Conservation (phyloP, 2,113 vertebrate species). For the Phaethornis superciliosus region DNA sequence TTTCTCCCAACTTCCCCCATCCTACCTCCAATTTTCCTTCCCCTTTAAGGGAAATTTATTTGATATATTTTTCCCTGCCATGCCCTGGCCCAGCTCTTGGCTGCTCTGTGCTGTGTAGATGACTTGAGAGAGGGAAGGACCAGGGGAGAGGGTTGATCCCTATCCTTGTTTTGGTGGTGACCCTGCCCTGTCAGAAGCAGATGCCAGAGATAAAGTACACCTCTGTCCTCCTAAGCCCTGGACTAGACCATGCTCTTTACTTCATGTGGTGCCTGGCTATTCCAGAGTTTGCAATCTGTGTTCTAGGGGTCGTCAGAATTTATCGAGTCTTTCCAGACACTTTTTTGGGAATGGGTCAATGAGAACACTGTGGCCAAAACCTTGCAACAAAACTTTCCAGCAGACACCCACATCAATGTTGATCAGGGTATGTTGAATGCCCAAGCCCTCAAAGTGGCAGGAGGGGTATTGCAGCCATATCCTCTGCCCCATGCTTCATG, state of each 20-base stretch:
- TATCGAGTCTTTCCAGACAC: background rate
- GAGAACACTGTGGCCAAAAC: background rate
- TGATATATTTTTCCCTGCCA: background rate
- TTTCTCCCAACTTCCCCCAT: background rate
- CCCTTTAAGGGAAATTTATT: background rate
- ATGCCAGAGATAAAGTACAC: background rate
- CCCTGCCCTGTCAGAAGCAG: background rate
- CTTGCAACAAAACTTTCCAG: background rate
- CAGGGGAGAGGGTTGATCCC: background rate
- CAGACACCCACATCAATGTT: accelerated
- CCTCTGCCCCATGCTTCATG: accelerated
- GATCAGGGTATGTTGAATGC: background rate
- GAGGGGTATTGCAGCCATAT: background rate
- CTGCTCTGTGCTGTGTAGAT: background rate
- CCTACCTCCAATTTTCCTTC: background rate
- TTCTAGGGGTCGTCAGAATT: background rate
- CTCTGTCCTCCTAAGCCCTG: background rate
- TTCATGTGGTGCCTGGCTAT: accelerated
- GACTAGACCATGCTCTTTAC: background rate
- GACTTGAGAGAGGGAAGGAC: background rate
- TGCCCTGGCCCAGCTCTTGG: background rate
- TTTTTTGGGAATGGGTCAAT: background rate
- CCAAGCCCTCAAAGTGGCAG: accelerated
- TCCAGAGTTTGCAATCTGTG: background rate
- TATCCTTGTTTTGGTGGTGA: background rate